phyloP scores from a whole-genome alignment of 2,888 invertebrate genomes.

The Byasa hedistus region DNA sequence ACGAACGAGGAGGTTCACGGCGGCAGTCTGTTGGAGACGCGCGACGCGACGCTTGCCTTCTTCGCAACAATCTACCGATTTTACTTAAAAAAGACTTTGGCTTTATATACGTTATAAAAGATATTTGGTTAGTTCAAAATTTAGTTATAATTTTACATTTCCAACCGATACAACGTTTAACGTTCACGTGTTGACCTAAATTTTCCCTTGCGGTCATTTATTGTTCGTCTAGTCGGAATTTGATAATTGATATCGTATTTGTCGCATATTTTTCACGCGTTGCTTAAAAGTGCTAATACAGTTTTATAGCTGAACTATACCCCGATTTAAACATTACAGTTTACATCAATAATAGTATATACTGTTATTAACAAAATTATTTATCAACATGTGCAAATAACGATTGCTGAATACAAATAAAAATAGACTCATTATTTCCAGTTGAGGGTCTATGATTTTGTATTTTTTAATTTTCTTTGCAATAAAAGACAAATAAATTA shows the following conservation, averaged over 20 bases:
- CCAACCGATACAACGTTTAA: not conserved
- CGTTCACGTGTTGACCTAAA: not conserved
- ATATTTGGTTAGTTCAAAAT: not conserved
- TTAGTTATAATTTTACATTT: not conserved
- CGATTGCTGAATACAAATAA: not conserved
- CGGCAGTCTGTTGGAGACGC: constrained; percentile 31
- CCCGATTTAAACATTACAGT: too few species aligned
- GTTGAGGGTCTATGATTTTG: not conserved
- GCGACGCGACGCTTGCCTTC: constrained; percentile 31
- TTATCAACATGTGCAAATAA: not conserved
- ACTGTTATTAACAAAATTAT: not conserved
- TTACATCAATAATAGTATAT: too few species aligned
- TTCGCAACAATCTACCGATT: not conserved
- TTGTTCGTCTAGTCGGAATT: not conserved
- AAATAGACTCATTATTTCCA: not conserved
- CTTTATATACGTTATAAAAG: not conserved
- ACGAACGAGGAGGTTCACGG: constrained; percentile 21
- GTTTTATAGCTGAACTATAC: not conserved
- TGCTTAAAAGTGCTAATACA: not conserved
- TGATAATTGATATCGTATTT: not conserved
- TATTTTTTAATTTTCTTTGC: too few species aligned
- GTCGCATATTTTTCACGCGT: not conserved
- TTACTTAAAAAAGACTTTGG: not conserved
- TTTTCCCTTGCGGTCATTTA: not conserved
- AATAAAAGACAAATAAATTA: too few species aligned